Base-by-base conservation (phyloP, 1,140 invertebrate species). In the Drosophila cardini region DNA sequence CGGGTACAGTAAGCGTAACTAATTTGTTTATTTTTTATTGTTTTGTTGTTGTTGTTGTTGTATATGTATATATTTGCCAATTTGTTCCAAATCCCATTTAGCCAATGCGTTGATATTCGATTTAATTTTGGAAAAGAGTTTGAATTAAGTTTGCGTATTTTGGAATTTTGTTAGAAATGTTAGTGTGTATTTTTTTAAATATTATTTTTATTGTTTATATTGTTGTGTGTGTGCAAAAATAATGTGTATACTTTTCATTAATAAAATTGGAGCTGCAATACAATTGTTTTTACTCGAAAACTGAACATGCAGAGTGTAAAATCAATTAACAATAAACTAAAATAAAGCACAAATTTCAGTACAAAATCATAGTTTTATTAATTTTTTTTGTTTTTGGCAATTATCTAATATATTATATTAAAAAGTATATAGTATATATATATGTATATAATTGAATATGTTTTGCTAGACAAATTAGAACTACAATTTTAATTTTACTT, bases 1-100 rank as follows among this genome's bases (percentile, higher is more conserved):
- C 90, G 76, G 90, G 90, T 73, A 91, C 90, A 72, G 87, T 91
- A 79, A 91, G 87, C 79, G 90, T 91, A 76, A 91, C 90, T 91
- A 89, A 82, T 79, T 74, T 79, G 60, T 89, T 72, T 70, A 48
- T 58, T 83, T 70, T 32, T 32, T 26, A 58, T 13, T 69, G 32
- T 64, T 48, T 11, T 45, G 15, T 67, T 48, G 21, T 45, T 15
- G 26, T 15, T 52, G 15, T 70, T 5, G 48, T 70, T 26, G 53
- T 56, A 40, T 73, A 40, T 36, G 16, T 73, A 61, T 83, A 61
- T 60, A 11, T 2, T 21, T 72, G 62, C 57, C 68, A 60, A 82
- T 73, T 64, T 16, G 10, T 52, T 80, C 73, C 80, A 78, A 85
- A 71, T 81, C 38, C 55, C 32, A 62, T 74, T 57, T 57, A 52